Base-by-base conservation (phyloP, 2,888 invertebrate genomes). In the Steromphala cineraria region DNA sequence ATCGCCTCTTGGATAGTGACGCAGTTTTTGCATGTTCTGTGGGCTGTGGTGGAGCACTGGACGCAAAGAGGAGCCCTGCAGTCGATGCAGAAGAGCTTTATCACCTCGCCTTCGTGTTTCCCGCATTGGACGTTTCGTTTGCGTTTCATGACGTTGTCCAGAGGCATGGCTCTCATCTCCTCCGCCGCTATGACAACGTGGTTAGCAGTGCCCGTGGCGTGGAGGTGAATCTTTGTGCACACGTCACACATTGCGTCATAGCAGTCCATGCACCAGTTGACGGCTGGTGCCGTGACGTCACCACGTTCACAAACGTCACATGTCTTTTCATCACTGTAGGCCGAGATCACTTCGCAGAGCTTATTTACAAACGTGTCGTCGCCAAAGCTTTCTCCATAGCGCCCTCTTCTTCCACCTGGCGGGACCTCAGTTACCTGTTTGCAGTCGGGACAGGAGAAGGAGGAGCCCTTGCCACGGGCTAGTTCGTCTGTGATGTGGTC, bases 201-300 rank as follows among this genome's bases (percentile, higher is more conserved):
- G 31, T 85, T 82, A 40, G 88, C 81, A 10, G 89, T 89, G 15
- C 86, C 83, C 52, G 85, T 86, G 0, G 87, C 89, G 77, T 88
- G 88, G 3, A 87, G 78, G 81, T 91, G 91, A 3, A 89, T 88
- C 79, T 87, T 86, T 8, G 83, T 81, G 79, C 91, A 91, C 0
- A 82, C 55, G 13, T 87, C 87, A 80, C 91, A 91, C 15, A 89
- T 36, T 5, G 89, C 87, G 36, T 91, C 89, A 74, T 84, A 85
- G 62, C 91, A 91, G 67, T 91, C 89, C 82, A 86, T 86, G 81
- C 91, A 90, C 89, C 89, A 90, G 78, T 87, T 82, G 15, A 82
- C 81, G 0, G 90, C 90, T 0, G 79, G 28, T 0, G 81, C 78
- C 2, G 80, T 82, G 78, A 86, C 88, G 7, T 87, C 87, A 8